These are phyloP conservation scores for Tolmerus cingulatus DNA, from an alignment of 2,888 invertebrate genomes.

Conservation along the genomic window DNA sequence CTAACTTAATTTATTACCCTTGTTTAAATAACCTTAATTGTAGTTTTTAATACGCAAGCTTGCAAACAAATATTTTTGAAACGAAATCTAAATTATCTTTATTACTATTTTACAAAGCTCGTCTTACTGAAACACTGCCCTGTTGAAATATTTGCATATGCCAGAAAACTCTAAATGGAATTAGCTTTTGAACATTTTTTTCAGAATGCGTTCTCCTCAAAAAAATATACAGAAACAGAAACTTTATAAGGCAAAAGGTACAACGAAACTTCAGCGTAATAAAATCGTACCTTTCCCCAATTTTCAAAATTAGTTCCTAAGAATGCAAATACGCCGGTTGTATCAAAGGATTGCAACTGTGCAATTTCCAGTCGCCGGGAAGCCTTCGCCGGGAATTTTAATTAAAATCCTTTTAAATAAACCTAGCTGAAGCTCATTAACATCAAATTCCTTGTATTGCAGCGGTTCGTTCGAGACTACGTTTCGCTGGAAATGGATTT, in stretches of 20 bases:
- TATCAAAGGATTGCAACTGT: conserved; percentile 3
- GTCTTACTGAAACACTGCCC: too few species aligned
- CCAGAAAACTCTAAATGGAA: too few species aligned
- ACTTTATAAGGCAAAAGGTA: background rate
- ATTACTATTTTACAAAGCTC: too few species aligned
- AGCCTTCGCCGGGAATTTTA: conserved; percentile 1
- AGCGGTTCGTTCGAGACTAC: background rate
- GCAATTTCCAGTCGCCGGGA: background rate
- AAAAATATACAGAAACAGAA: background rate
- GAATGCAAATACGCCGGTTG: background rate
- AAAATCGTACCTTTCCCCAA: background rate
- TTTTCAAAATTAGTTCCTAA: background rate
- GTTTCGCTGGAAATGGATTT: background rate
- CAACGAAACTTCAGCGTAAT: background rate
- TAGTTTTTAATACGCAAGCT: too few species aligned
- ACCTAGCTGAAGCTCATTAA: conserved; percentile 3
- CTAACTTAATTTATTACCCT: too few species aligned
- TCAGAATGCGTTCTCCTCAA: too few species aligned
- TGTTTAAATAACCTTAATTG: too few species aligned
- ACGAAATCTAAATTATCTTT: too few species aligned
- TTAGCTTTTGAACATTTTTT: too few species aligned
- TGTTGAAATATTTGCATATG: too few species aligned
- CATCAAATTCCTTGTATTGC: background rate
- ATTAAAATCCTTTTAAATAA: conserved; percentile 11
- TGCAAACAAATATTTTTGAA: too few species aligned